phyloP scores from a whole-genome alignment of 1,140 invertebrate genomes.

The Stenopsyche tienmushanensis region DNA sequence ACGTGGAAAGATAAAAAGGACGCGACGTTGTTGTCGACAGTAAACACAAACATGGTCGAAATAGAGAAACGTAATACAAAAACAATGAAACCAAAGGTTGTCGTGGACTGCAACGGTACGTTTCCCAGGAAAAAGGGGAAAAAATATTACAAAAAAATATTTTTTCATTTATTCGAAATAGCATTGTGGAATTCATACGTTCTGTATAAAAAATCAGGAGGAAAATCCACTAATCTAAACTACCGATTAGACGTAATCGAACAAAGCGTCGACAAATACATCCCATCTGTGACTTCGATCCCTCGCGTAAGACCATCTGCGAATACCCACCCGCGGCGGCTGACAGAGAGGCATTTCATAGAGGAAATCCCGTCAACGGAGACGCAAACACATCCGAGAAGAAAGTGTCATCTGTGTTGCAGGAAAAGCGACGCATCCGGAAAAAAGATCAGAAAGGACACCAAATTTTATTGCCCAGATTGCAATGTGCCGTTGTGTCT shows the following conservation, averaged over 20 bases:
- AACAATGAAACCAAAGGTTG: neutral
- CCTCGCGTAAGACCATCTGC: neutral
- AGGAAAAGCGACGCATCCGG: neutral
- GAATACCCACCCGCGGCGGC: neutral
- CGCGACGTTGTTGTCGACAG: neutral
- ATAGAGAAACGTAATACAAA: neutral
- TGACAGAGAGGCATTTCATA: neutral
- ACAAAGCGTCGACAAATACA: neutral
- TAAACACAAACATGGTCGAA: neutral
- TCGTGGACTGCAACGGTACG: neutral
- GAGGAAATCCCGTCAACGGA: neutral
- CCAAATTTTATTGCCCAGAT: neutral
- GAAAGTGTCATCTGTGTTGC: neutral
- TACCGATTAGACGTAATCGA: neutral
- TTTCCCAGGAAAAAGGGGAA: neutral
- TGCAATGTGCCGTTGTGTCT: neutral
- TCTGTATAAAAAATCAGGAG: neutral
- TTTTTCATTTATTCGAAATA: neutral
- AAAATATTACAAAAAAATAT: constrained; percentile 7
- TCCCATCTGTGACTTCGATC: neutral
- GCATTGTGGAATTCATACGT: neutral
- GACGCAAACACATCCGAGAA: neutral
- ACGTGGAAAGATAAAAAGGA: neutral
- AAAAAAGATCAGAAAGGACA: constrained; percentile 7
- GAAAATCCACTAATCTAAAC: neutral